Percentiles rank a stretch among this genome's conserved stretches.
Conservation (phyloP, 2,113 vertebrate genomes). For the Oryzias woworae region DNA sequence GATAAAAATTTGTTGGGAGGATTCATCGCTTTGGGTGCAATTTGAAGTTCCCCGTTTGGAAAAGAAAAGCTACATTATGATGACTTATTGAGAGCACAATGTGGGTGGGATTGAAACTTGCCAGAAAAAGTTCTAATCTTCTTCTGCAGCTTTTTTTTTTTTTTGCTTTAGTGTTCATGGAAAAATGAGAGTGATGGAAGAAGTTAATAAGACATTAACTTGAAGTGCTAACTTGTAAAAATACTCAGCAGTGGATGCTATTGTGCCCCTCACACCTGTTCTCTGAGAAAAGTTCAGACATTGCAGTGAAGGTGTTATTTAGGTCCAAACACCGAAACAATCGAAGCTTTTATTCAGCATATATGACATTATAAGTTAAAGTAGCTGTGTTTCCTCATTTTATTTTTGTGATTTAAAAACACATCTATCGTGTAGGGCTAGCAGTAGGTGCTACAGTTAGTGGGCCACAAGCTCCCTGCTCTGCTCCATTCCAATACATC, state of each 20-base stretch:
- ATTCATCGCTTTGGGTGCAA: slow-evolving; percentile 54
- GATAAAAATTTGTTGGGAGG: slow-evolving; percentile 61
- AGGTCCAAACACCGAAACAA: too few species aligned
- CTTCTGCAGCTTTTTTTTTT: slow-evolving; percentile 37
- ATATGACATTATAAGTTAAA: not conserved
- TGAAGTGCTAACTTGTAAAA: not conserved
- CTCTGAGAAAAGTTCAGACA: too few species aligned
- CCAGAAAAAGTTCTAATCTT: slow-evolving; percentile 28
- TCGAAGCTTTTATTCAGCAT: not conserved
- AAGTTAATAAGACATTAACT: not conserved
- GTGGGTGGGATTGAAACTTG: slow-evolving; percentile 65
- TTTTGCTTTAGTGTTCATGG: slow-evolving; percentile 41
- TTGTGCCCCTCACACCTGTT: too few species aligned
- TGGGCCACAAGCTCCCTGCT: too few species aligned
- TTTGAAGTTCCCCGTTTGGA: slow-evolving; percentile 65
- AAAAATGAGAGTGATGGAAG: slow-evolving; percentile 1
- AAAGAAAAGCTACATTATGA: slow-evolving; percentile 64
- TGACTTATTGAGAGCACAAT: slow-evolving; percentile 60
- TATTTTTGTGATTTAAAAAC: too few species aligned
- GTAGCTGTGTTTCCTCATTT: too few species aligned
- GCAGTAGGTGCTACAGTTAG: too few species aligned
- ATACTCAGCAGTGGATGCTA: too few species aligned
- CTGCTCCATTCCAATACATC: too few species aligned
- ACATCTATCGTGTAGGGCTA: too few species aligned
- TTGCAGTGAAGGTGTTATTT: too few species aligned